A percentile compares a stretch with the other conserved stretches of the same genome.
Evolutionary conservation across 2,113 vertebrate species (phyloP).

Genomic region (Gyps fulvus): DNA sequence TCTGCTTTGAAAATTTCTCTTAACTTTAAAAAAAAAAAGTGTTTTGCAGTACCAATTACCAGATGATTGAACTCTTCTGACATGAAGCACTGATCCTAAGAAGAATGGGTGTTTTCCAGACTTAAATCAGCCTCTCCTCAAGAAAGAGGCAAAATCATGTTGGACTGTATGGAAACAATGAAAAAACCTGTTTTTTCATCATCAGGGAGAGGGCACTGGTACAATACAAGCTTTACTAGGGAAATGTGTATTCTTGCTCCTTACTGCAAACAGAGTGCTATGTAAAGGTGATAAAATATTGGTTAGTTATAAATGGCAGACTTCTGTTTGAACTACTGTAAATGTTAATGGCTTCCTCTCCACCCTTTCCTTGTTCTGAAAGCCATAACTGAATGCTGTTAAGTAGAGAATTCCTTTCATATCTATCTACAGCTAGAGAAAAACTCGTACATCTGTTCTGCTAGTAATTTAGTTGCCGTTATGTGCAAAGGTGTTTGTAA

Average conservation of each 20-base stretch:
- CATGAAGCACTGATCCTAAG: neutral
- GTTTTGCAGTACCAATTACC: accelerated
- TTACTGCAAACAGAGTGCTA: neutral
- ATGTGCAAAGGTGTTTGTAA: neutral
- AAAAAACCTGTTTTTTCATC: neutral
- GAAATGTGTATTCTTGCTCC: neutral
- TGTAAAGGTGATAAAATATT: neutral
- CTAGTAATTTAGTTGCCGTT: neutral
- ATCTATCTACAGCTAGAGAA: neutral
- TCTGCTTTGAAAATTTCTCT: neutral
- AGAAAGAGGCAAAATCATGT: neutral
- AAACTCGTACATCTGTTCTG: neutral
- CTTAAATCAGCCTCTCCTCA: neutral
- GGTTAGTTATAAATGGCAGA: neutral
- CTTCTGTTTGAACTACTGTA: neutral
- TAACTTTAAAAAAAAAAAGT: neutral
- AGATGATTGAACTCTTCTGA: neutral
- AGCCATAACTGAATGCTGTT: neutral
- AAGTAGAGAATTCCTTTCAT: neutral
- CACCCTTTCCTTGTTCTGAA: neutral
- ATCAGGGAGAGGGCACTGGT: neutral
- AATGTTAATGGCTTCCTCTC: neutral
- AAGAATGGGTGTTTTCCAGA: neutral
- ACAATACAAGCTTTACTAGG: neutral
- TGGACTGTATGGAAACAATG: neutral